phyloP scores from a whole-genome alignment of 2,113 vertebrate species.

The Anas platyrhynchos region DNA sequence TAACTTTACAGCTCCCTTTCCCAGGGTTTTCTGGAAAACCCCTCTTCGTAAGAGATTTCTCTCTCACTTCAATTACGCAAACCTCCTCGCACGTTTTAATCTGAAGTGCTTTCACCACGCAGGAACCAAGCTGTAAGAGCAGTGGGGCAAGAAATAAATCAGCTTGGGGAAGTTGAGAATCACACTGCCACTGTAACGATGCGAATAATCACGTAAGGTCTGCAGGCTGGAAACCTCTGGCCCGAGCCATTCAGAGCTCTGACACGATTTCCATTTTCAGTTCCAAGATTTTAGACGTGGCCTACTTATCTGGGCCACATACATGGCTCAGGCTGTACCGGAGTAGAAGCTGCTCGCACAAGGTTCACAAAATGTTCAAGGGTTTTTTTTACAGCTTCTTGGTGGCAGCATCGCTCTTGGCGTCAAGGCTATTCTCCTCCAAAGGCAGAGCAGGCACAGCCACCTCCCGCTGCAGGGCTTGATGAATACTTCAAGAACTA shows the following conservation, averaged over 20 bases:
- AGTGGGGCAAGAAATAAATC: slow-evolving; percentile 35
- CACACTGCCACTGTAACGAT: neutral
- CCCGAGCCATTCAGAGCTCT: neutral
- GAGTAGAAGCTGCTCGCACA: neutral
- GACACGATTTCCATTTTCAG: neutral
- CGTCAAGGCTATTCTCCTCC: neutral
- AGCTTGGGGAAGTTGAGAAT: neutral
- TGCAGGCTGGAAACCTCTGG: neutral
- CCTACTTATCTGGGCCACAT: neutral
- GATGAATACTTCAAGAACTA: slow-evolving; percentile 25
- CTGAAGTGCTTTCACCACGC: neutral
- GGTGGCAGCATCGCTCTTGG: neutral
- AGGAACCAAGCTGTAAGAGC: neutral
- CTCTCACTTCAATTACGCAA: neutral
- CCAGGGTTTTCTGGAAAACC: neutral
- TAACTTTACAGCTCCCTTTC: neutral
- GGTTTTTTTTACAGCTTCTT: slow-evolving; percentile 13
- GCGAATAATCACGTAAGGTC: neutral
- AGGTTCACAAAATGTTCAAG: neutral
- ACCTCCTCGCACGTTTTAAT: neutral
- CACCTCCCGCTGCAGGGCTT: neutral
- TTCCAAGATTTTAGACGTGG: neutral
- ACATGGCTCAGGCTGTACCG: accelerated
- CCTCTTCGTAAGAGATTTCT: neutral
- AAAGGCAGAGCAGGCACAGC: neutral